Percentiles rank a stretch among this genome's conserved stretches.
phyloP scores from a whole-genome alignment of 1,140 invertebrate species.

The Drosophila sucinea region DNA sequence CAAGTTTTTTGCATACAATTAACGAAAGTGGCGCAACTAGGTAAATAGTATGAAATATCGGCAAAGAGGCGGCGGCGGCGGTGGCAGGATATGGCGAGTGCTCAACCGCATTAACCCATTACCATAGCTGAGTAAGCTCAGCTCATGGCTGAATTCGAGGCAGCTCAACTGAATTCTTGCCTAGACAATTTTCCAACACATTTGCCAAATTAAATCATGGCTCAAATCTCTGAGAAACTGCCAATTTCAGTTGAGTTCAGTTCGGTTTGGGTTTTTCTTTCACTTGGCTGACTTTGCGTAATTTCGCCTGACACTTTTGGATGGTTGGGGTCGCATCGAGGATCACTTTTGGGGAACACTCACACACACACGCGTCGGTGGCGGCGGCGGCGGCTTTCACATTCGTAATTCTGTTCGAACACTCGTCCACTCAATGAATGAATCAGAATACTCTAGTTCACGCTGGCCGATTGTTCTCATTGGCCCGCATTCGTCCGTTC shows the following conservation, averaged over 20 bases:
- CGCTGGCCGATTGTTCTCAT: slow-evolving; percentile 60
- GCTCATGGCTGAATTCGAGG: neutral
- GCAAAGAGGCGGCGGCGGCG: slow-evolving; percentile 19
- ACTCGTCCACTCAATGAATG: slow-evolving; percentile 41
- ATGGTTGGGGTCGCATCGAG: slow-evolving; percentile 20
- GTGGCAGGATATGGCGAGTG: slow-evolving; percentile 42
- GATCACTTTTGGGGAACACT: slow-evolving; percentile 42
- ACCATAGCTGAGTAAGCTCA: slow-evolving; percentile 63
- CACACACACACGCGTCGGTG: slow-evolving; percentile 26
- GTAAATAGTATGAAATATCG: slow-evolving; percentile 65
- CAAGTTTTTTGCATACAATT: slow-evolving; percentile 81
- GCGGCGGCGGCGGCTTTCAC: slow-evolving; percentile 4
- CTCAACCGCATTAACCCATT: slow-evolving; percentile 78
- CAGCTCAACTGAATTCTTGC: slow-evolving; percentile 39
- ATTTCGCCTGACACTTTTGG: slow-evolving; percentile 34
- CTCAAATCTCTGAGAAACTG: slow-evolving; percentile 29
- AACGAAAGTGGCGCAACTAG: slow-evolving; percentile 77
- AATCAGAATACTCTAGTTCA: slow-evolving; percentile 23
- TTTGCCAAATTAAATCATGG: slow-evolving; percentile 79
- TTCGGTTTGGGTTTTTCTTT: slow-evolving; percentile 57
- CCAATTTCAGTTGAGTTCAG: slow-evolving; percentile 4
- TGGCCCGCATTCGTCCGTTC: slow-evolving; percentile 73
- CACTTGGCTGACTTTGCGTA: slow-evolving; percentile 58
- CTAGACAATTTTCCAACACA: slow-evolving; percentile 79
- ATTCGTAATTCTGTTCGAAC: slow-evolving; percentile 44